A percentile compares a stretch with the other conserved stretches of the same genome.
These are phyloP conservation scores for Scelioninae gen. 1 DNA, from an alignment of 2,888 invertebrate species.

Conservation along the genomic window DNA sequence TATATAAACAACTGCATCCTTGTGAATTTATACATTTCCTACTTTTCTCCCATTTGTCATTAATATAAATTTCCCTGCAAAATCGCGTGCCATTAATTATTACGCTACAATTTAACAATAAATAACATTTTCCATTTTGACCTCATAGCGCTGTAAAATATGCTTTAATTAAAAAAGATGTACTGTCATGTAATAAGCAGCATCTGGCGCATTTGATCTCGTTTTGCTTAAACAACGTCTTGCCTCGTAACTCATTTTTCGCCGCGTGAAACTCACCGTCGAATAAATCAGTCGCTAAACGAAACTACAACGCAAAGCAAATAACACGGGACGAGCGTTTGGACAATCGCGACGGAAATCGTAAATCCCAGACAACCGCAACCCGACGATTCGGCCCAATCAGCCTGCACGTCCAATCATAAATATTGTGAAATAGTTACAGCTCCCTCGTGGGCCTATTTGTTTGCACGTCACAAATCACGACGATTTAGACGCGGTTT, in stretches of 20 bases:
- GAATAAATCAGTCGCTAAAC: conserved; percentile 15
- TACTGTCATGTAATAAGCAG: conserved; percentile 1
- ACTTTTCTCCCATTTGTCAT: too few species aligned
- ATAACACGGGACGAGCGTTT: background rate
- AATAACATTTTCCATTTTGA: too few species aligned
- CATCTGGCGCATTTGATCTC: conserved; percentile 2
- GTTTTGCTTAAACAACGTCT: conserved; percentile 9
- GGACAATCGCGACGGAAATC: conserved; percentile 10
- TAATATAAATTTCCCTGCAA: too few species aligned
- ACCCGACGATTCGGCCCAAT: background rate
- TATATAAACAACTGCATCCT: too few species aligned
- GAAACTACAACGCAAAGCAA: conserved; percentile 20
- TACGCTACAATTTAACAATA: too few species aligned
- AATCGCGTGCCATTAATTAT: too few species aligned
- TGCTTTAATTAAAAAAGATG: background rate
- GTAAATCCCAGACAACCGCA: background rate
- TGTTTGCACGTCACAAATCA: background rate
- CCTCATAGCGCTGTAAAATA: too few species aligned
- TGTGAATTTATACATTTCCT: too few species aligned
- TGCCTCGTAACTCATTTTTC: conserved; percentile 17
- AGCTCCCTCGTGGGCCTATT: background rate
- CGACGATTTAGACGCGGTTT: background rate
- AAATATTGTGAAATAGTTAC: conserved; percentile 1
- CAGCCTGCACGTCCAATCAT: background rate
- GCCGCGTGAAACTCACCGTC: background rate